phyloP scores from a whole-genome alignment of 2,113 vertebrate species.

The Phyllostomus discolor region DNA sequence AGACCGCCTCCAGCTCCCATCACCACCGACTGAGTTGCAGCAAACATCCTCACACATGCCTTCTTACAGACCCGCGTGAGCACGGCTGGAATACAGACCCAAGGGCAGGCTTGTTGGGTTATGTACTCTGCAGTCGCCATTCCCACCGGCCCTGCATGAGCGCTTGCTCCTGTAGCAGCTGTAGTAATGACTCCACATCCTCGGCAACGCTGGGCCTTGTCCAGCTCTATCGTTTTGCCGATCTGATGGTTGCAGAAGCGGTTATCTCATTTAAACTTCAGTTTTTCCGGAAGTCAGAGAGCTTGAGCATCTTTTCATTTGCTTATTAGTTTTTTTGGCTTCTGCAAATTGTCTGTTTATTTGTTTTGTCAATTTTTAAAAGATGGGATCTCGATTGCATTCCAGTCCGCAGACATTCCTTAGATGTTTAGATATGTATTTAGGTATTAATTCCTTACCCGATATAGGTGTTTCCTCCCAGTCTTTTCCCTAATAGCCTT shows the following conservation, averaged over 20 bases:
- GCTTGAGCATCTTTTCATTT: not conserved
- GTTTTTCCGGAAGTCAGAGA: not conserved
- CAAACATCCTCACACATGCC: not conserved
- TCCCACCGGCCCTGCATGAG: not conserved
- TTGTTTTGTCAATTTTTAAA: not conserved
- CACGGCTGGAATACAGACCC: not conserved
- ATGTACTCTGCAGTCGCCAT: rapidly evolving
- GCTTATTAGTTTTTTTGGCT: not conserved
- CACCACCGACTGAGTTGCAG: not conserved
- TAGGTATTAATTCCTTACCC: not conserved
- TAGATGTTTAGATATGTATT: not conserved
- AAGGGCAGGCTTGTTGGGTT: not conserved
- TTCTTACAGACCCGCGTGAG: not conserved
- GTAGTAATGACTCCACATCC: not conserved
- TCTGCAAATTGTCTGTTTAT: not conserved
- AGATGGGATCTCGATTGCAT: not conserved
- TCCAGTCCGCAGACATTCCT: not conserved
- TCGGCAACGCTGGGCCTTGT: not conserved
- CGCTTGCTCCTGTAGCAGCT: not conserved
- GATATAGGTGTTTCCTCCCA: not conserved
- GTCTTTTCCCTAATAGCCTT: not conserved
- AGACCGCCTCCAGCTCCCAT: not conserved
- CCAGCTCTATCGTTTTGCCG: not conserved
- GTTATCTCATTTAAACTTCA: not conserved
- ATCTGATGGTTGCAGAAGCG: not conserved